Percentiles rank a stretch among this genome's conserved stretches.
phyloP scores from a whole-genome alignment of 2,888 invertebrate genomes.

The Chymomyza procnemis region DNA sequence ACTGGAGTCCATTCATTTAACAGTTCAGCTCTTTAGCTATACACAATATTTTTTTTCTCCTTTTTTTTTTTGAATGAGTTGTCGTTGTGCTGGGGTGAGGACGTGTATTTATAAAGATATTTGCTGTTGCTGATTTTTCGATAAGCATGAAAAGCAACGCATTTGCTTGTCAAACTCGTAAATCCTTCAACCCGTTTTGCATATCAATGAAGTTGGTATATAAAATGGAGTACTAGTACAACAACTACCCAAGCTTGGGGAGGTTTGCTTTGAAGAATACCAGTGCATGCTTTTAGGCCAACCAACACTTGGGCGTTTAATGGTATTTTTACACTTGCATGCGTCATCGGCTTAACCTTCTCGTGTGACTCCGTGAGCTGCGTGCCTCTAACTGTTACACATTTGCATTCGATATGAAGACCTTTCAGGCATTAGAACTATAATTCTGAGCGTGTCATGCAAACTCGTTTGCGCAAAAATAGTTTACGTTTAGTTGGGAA shows the following conservation, averaged over 20 bases:
- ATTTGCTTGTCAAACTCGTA: not conserved
- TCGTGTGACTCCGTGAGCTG: conserved; percentile 37
- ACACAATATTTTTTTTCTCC: conserved; percentile 9
- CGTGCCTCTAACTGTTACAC: conserved; percentile 60
- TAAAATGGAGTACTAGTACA: not conserved
- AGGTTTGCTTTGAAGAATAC: not conserved
- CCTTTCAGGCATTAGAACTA: not conserved
- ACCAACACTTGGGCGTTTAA: conserved; percentile 31
- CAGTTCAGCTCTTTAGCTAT: conserved; percentile 10
- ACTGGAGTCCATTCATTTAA: not conserved
- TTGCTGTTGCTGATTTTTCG: conserved; percentile 56
- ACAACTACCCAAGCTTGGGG: too few species aligned
- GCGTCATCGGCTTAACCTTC: conserved; percentile 53
- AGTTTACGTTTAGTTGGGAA: conserved; percentile 58
- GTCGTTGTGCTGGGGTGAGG: not conserved
- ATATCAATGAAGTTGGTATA: conserved; percentile 5
- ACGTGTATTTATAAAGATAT: conserved; percentile 60
- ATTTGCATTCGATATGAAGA: conserved; percentile 57
- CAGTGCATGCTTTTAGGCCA: conserved; percentile 3
- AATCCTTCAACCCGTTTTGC: not conserved
- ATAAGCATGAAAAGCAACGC: conserved; percentile 59
- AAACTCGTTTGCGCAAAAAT: conserved; percentile 30
- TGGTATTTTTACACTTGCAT: conserved; percentile 50
- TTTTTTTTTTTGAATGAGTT: conserved; percentile 47
- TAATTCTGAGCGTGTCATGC: not conserved